These are phyloP conservation scores for Mustela lutreola DNA, from an alignment of 2,113 vertebrate species.

Conservation along the genomic window DNA sequence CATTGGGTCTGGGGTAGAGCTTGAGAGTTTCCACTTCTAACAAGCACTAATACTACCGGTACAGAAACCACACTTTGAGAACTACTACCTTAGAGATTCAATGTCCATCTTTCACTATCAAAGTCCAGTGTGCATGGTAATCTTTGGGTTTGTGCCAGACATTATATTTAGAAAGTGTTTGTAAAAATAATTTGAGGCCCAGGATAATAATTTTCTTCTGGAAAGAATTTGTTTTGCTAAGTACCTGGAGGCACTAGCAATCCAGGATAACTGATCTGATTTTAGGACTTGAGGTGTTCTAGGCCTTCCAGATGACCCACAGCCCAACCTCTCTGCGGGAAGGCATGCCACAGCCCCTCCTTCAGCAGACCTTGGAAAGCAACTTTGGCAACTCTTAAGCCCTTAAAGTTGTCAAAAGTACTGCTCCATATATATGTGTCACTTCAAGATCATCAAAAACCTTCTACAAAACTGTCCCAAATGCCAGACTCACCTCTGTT, in stretches of 20 bases:
- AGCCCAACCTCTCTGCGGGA: neutral
- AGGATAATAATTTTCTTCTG: constrained; percentile 1
- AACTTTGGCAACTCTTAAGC: neutral
- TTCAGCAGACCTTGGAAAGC: neutral
- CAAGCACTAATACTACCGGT: neutral
- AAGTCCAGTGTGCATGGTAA: neutral
- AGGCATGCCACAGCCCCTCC: neutral
- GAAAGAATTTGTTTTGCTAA: neutral
- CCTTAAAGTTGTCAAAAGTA: neutral
- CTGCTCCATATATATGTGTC: neutral
- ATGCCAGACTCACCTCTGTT: neutral
- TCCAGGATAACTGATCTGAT: neutral
- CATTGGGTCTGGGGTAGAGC: neutral
- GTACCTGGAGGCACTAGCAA: neutral
- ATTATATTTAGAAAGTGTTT: constrained; percentile 10
- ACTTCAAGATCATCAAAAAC: neutral
- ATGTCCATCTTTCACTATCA: neutral
- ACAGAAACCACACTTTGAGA: neutral
- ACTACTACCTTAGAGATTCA: neutral
- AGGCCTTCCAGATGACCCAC: neutral
- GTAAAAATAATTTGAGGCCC: neutral
- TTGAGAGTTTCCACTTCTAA: neutral
- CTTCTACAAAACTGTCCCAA: neutral
- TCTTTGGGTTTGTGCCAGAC: neutral
- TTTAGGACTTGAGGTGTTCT: neutral